Evolutionary conservation across 2,797 vertebrate species (phyloP).

Genomic region (Poecilia wingei): DNA sequence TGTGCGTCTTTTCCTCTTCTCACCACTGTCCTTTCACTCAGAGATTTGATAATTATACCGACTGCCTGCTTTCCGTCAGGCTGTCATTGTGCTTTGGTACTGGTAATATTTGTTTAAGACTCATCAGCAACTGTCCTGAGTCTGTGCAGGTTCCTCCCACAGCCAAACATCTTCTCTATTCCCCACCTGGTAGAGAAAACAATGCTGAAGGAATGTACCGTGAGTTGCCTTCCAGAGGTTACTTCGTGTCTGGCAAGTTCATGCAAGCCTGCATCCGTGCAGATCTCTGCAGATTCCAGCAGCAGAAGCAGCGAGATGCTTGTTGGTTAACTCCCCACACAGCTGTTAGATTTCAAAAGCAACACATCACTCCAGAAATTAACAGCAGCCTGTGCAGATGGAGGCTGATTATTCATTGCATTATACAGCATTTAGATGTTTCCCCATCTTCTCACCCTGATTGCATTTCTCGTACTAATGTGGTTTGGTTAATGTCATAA

Average conservation of each 20-base stretch:
- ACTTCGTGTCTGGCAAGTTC: not conserved
- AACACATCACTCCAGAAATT: not conserved
- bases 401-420: conserved; percentile 1
- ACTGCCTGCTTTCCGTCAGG: not conserved
- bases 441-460: not conserved
- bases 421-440: not conserved
- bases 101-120: conserved; percentile 24
- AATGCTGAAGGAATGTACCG: conserved; percentile 43
- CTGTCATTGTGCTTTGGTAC: conserved; percentile 4
- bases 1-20: conserved; percentile 13
- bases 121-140: conserved; percentile 8
- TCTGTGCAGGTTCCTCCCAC: conserved; percentile 29
- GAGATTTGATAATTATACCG: not conserved
- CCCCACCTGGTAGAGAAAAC: conserved; percentile 62
- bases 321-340: not conserved
- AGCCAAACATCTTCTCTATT: conserved; percentile 55
- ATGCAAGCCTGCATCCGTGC: not conserved
- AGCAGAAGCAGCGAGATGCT: not conserved
- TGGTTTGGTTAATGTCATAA: not conserved
- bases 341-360: not conserved
- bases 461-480: not conserved
- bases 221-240: conserved; percentile 8
- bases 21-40: not conserved
- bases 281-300: not conserved
- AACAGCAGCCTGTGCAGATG: not conserved